A percentile compares a stretch with the other conserved stretches of the same genome.
Conservation (phyloP, 2,797 vertebrate species). For the Sternarchorhynchus goeldii region DNA sequence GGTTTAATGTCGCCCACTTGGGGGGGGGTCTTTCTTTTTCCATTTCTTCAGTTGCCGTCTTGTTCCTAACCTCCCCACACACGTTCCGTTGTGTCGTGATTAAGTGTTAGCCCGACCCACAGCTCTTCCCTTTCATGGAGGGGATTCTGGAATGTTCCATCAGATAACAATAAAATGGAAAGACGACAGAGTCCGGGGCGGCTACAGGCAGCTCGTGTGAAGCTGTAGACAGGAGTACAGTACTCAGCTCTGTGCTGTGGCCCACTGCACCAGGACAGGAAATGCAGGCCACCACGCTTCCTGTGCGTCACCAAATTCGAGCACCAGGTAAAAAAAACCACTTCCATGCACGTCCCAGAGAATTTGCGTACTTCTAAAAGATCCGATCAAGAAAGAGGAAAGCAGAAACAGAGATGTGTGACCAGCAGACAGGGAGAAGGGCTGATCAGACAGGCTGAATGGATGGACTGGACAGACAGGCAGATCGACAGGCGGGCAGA, state of each 20-base stretch:
- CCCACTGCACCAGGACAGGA: neutral
- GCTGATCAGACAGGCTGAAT: too few relatives aligned
- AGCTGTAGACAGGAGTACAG: constrained; percentile 4
- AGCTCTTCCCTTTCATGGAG: constrained; percentile 12
- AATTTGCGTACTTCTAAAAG: neutral
- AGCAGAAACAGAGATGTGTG: too few relatives aligned
- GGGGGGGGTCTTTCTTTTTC: neutral
- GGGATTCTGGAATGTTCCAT: constrained; percentile 14
- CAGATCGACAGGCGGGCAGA: too few relatives aligned
- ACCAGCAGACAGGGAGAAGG: too few relatives aligned
- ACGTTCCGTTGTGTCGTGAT: constrained; percentile 15
- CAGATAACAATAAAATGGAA: constrained; percentile 27
- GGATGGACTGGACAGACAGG: too few relatives aligned
- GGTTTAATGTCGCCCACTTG: neutral
- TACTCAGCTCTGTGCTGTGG: neutral
- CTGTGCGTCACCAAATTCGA: neutral
- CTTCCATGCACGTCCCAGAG: neutral
- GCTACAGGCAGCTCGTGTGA: constrained; percentile 1
- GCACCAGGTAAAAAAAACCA: too few relatives aligned
- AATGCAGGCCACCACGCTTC: neutral
- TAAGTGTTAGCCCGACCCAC: constrained; percentile 8
- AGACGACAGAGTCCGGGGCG: neutral
- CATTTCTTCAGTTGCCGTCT: constrained; percentile 3
- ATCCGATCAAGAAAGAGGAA: too few relatives aligned
- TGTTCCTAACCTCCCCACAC: neutral